Conservation (phyloP, 2,888 invertebrate species). For the Rambutsinella grinnellia region DNA sequence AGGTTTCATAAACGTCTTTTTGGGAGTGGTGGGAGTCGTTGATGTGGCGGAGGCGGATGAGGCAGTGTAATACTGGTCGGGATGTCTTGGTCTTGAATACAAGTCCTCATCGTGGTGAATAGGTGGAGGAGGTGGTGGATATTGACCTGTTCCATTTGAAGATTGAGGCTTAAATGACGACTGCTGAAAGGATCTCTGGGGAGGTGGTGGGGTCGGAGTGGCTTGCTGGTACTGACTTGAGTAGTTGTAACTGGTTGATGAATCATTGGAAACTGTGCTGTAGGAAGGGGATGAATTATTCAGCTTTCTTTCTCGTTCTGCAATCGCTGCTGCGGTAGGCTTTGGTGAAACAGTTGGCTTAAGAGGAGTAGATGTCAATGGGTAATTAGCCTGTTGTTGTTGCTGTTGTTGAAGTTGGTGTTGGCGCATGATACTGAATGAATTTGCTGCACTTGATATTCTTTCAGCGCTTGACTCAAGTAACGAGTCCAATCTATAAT, state of each 20-base stretch:
- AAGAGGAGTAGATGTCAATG: constrained; percentile 54
- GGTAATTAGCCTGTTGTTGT: constrained; percentile 27
- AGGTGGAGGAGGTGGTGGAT: constrained; percentile 20
- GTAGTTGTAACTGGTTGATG: constrained; percentile 55
- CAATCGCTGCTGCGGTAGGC: constrained; percentile 52
- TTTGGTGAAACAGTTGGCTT: constrained; percentile 65
- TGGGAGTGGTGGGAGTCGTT: constrained; percentile 55
- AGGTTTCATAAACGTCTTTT: constrained; percentile 65
- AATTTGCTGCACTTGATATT: constrained; percentile 63
- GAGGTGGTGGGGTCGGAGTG: constrained; percentile 55
- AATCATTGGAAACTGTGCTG: constrained; percentile 64
- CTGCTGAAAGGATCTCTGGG: constrained; percentile 53
- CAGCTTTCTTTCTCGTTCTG: constrained; percentile 60
- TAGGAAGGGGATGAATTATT: constrained; percentile 65
- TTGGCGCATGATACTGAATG: constrained; percentile 65
- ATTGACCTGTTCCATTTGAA: constrained; percentile 37
- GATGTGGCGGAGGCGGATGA: constrained; percentile 55
- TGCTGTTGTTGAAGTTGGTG: constrained; percentile 55
- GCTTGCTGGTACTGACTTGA: constrained; percentile 56
- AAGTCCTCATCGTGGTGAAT: constrained; percentile 59
- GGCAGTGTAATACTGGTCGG: constrained; percentile 62
- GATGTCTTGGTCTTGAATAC: constrained; percentile 62
- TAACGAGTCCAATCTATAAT: constrained; percentile 61
- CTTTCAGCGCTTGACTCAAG: constrained; percentile 65
- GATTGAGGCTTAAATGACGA: constrained; percentile 48